phyloP scores from a whole-genome alignment of 2,797 vertebrate genomes.

The Coregonus ussuriensis region DNA sequence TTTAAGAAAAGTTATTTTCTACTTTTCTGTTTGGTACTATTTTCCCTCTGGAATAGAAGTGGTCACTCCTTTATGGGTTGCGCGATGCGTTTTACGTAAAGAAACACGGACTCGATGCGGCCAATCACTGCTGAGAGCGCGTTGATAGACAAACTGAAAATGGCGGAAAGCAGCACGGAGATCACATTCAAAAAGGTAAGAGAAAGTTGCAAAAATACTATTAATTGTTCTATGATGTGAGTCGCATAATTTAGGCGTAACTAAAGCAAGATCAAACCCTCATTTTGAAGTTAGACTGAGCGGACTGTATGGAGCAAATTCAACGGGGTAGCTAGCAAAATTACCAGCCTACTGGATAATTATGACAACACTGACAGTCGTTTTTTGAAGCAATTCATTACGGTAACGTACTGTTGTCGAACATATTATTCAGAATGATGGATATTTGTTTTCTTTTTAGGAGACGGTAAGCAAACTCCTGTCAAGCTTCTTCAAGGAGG shows the following conservation, averaged over 20 bases:
- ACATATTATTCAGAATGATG: not conserved
- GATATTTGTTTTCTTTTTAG: constrained; percentile 44
- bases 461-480: constrained; percentile 73
- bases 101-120: not conserved
- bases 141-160: constrained; percentile 18
- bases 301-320: too few species aligned
- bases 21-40: too few species aligned
- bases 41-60: not conserved
- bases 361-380: too few species aligned
- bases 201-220: not conserved
- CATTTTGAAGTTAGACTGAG: not conserved
- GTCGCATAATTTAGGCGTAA: not conserved
- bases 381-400: too few species aligned
- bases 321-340: too few species aligned
- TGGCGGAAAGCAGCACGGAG: constrained; percentile 43
- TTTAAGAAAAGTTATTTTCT: not conserved
- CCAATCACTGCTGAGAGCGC: constrained; percentile 25
- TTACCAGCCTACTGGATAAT: too few species aligned
- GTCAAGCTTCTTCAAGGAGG: constrained; percentile 71
- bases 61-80: not conserved
- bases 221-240: not conserved
- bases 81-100: not conserved
- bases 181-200: constrained; percentile 72
- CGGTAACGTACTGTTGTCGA: not conserved
- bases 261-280: not conserved